A percentile compares a stretch with the other conserved stretches of the same genome.
Evolutionary conservation across 2,888 invertebrate genomes (phyloP).

Genomic region (Mactromeris polynyma): DNA sequence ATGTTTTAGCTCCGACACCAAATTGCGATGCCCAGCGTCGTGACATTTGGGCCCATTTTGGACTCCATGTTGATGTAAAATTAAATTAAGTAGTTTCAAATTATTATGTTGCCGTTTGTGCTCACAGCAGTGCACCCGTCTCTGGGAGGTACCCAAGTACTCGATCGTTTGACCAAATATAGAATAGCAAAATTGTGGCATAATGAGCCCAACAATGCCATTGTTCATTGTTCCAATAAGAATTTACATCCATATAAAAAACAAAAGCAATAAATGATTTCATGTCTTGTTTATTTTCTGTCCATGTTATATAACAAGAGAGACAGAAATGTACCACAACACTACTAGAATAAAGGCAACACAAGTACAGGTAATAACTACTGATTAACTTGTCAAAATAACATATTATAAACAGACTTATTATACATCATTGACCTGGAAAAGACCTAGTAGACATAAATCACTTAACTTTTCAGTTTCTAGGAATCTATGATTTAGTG

Average conservation of each 20-base stretch:
- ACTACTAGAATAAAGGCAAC: background rate
- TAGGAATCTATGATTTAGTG: background rate
- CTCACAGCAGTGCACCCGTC: too few species aligned
- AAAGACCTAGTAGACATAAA: background rate
- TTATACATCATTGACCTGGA: background rate
- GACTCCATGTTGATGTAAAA: too few species aligned
- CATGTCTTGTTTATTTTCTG: constrained; percentile 33
- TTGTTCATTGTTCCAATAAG: too few species aligned
- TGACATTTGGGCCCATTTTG: too few species aligned
- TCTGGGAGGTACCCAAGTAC: too few species aligned
- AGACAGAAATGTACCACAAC: constrained; percentile 14
- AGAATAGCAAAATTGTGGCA: too few species aligned
- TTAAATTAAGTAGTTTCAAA: too few species aligned
- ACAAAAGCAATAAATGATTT: background rate
- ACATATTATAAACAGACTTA: background rate
- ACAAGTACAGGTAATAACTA: background rate
- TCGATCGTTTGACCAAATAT: too few species aligned
- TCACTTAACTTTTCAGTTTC: background rate
- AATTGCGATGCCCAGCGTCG: too few species aligned
- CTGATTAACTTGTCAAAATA: background rate
- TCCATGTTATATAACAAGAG: constrained; percentile 6
- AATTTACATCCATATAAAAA: background rate
- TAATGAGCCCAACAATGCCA: too few species aligned
- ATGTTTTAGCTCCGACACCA: too few species aligned
- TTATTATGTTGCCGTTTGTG: too few species aligned